Percentiles rank a stretch among this genome's conserved stretches.
Evolutionary conservation across 2,888 invertebrate genomes (phyloP).

Genomic region (Hemistola chrysoprasaria): DNA sequence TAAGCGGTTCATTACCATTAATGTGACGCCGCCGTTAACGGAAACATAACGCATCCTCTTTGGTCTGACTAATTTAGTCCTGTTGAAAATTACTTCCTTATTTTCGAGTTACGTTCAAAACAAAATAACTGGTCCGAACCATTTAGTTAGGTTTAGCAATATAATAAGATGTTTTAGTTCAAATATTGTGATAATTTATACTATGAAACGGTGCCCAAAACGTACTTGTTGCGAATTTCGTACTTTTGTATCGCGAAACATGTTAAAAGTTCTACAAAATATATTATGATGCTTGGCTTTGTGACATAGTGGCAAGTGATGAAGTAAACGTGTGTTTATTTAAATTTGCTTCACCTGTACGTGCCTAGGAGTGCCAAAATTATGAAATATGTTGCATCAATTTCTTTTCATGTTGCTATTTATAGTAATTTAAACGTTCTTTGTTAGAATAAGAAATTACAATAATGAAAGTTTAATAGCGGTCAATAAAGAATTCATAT

Average conservation of each 20-base stretch:
- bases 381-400: constrained; percentile 16
- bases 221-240: constrained; percentile 37
- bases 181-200: constrained; percentile 3
- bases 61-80: constrained; percentile 55
- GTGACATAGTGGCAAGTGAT: constrained; percentile 38
- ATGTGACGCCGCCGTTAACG: constrained; percentile 47
- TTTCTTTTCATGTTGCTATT: no score
- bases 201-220: constrained; percentile 22
- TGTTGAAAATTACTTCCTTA: constrained; percentile 60
- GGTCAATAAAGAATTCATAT: constrained; percentile 31
- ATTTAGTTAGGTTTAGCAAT: constrained; percentile 16
- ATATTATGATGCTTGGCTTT: constrained; percentile 39
- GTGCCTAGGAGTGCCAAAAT: constrained; percentile 26
- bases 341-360: constrained; percentile 39
- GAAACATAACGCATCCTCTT: constrained; percentile 59
- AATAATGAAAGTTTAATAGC: constrained; percentile 24
- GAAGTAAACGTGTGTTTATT: constrained; percentile 16
- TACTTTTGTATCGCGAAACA: constrained; percentile 38
- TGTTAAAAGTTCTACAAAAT: constrained; percentile 40
- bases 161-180: constrained; percentile 1
- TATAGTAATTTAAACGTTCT: no score
- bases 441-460: constrained; percentile 1
- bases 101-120: constrained; percentile 33
- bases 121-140: constrained; percentile 21
- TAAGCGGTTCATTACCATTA: constrained; percentile 32